Conservation (phyloP, 2,797 vertebrate genomes). For the Chiloscyllium punctatum region DNA sequence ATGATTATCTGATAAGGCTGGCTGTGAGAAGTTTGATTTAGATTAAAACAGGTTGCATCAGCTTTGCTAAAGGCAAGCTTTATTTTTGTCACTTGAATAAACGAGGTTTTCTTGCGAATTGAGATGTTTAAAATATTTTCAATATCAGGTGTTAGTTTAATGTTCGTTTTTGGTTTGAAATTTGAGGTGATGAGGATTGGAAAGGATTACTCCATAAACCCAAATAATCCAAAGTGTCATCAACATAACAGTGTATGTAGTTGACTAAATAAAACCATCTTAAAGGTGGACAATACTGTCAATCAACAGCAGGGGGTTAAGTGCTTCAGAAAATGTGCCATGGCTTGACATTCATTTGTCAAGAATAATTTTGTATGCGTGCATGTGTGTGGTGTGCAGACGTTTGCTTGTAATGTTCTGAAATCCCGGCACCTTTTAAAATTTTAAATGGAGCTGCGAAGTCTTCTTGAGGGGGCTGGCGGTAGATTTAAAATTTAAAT, state of each 20-base stretch:
- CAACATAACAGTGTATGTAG: slow-evolving; percentile 75
- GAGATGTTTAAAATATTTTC: slow-evolving; percentile 79
- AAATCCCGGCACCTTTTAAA: background rate
- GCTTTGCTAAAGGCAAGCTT: background rate
- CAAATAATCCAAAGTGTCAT: slow-evolving; percentile 98
- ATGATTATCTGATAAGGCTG: slow-evolving; percentile 15
- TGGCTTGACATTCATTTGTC: slow-evolving; percentile 10
- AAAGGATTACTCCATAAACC: slow-evolving; percentile 99
- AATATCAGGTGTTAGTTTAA: slow-evolving; percentile 76
- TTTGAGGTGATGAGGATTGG: slow-evolving; percentile 93
- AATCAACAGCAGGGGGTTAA: slow-evolving; percentile 59
- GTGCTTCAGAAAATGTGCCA: slow-evolving; percentile 26
- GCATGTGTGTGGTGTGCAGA: background rate
- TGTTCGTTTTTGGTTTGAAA: slow-evolving; percentile 93
- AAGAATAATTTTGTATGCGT: background rate
- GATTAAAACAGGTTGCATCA: slow-evolving; percentile 12
- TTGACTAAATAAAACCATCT: slow-evolving; percentile 76
- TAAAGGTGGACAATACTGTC: slow-evolving; percentile 79
- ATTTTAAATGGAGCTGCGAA: background rate
- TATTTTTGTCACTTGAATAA: background rate
- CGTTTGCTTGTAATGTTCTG: background rate
- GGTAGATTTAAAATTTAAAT: background rate
- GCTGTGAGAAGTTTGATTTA: slow-evolving; percentile 17
- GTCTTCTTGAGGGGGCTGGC: background rate
- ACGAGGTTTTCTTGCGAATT: slow-evolving; percentile 46